phyloP scores from a whole-genome alignment of 1,140 invertebrate genomes.

The Drosophila asahinai region DNA sequence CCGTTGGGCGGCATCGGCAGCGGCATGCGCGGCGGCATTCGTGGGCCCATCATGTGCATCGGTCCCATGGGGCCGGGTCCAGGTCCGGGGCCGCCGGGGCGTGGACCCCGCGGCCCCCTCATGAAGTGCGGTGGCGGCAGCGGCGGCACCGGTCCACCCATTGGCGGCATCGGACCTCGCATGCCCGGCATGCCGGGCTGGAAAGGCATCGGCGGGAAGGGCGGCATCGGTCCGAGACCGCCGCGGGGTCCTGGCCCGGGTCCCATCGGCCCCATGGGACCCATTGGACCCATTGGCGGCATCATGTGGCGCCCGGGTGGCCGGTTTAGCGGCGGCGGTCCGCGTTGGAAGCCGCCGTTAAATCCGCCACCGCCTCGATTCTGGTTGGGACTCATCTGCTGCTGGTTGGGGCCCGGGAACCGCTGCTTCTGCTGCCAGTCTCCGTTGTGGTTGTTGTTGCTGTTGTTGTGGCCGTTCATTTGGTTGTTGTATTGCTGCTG shows the following conservation, averaged over 20 bases:
- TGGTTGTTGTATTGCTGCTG: conserved; percentile 31
- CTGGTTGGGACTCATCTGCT: conserved; percentile 40
- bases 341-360: conserved; percentile 28
- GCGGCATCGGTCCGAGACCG: conserved; percentile 44
- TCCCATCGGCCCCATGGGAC: conserved; percentile 47
- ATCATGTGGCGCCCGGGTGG: conserved; percentile 54
- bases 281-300: conserved; percentile 46
- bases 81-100: conserved; percentile 57
- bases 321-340: conserved; percentile 39
- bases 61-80: conserved; percentile 38
- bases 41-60: conserved; percentile 67
- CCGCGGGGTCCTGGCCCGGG: conserved; percentile 49
- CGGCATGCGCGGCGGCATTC: conserved; percentile 65
- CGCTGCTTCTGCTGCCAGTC: conserved; percentile 54
- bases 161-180: conserved; percentile 52
- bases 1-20: conserved; percentile 54
- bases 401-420: conserved; percentile 13
- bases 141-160: conserved; percentile 58
- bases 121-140: conserved; percentile 64
- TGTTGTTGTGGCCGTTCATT: conserved; percentile 45
- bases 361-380: conserved; percentile 45
- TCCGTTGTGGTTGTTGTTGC: conserved; percentile 5
- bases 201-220: conserved; percentile 42
- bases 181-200: conserved; percentile 55
- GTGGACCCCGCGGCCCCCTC: conserved; percentile 6